These are phyloP conservation scores for Magallana ariakensis DNA, from an alignment of 1,140 invertebrate genomes.

Conservation along the genomic window DNA sequence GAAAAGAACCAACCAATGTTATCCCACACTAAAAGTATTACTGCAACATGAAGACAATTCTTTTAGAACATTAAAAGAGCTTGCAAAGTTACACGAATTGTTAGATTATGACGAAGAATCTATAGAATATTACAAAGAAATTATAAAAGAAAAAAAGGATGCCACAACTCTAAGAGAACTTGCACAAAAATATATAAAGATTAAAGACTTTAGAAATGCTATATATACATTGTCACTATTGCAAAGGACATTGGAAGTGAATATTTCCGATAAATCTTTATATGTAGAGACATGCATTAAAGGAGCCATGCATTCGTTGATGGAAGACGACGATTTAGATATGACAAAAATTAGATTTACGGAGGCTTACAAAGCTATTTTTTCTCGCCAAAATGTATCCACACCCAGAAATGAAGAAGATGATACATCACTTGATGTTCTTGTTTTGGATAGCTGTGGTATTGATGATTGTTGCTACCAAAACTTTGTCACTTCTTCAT, in stretches of 20 bases:
- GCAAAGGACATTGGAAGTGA: not conserved
- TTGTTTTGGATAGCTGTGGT: not conserved
- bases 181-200: not conserved
- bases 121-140: not conserved
- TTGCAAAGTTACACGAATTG: not conserved
- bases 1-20: not conserved
- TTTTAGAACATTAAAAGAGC: not conserved
- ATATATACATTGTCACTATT: not conserved
- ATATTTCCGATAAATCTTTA: not conserved
- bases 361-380: not conserved
- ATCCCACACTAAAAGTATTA: not conserved
- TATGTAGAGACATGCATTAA: not conserved
- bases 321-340: not conserved
- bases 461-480: not conserved
- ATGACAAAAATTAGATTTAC: slow-evolving; percentile 1
- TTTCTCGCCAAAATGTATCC: not conserved
- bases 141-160: not conserved
- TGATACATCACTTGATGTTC: not conserved
- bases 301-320: not conserved
- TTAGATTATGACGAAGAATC: not conserved
- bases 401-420: not conserved
- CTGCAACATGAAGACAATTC: not conserved
- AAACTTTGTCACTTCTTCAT: not conserved
- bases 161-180: not conserved
- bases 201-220: not conserved